phyloP scores from a whole-genome alignment of 2,888 invertebrate species.

The Dascillus cervinus region DNA sequence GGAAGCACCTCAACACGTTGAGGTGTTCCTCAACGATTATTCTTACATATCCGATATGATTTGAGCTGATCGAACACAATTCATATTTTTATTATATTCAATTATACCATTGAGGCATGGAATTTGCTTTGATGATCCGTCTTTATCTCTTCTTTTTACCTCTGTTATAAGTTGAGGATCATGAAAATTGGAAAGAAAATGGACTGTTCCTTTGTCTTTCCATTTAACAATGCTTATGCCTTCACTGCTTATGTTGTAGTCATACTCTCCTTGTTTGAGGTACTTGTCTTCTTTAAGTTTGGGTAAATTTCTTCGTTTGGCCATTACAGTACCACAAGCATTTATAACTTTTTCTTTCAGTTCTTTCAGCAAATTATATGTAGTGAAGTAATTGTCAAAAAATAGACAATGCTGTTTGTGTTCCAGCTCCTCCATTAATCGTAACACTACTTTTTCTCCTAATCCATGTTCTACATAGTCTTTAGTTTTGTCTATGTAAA shows the following conservation, averaged over 20 bases:
- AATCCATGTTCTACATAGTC: conserved; percentile 15
- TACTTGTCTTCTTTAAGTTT: conserved; percentile 14
- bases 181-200: conserved; percentile 20
- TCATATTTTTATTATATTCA: conserved; percentile 15
- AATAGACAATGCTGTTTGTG: conserved; percentile 20
- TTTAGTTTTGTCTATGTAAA: conserved; percentile 25
- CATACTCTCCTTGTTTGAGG: conserved; percentile 21
- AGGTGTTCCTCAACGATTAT: no score
- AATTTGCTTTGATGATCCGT: conserved; percentile 17
- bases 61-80: no score
- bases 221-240: conserved; percentile 17
- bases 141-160: conserved; percentile 15
- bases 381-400: conserved; percentile 27
- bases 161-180: conserved; percentile 16
- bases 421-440: conserved; percentile 17
- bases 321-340: conserved; percentile 20
- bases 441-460: conserved; percentile 22
- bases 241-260: conserved; percentile 17
- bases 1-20: no score
- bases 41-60: no score
- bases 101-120: conserved; percentile 16
- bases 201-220: conserved; percentile 21
- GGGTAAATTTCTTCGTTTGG: conserved; percentile 17
- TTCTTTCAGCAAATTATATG: conserved; percentile 17
- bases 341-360: conserved; percentile 11